Conservation (phyloP, 2,113 vertebrate genomes). For the Xiphophorus couchianus region DNA sequence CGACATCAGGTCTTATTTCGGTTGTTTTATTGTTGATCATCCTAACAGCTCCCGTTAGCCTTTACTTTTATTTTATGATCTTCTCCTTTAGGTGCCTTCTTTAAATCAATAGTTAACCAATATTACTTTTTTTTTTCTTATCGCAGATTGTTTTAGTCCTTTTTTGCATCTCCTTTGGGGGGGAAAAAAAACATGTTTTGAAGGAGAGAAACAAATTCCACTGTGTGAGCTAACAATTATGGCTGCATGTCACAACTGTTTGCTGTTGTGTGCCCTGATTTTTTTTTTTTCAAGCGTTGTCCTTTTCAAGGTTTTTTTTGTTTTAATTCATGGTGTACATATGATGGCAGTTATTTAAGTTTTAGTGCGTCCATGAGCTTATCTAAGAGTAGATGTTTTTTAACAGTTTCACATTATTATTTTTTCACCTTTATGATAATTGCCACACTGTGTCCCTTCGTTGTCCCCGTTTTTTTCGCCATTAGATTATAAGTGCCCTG, state of each 20-base stretch:
- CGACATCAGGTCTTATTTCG: slow-evolving; percentile 19
- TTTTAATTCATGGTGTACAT: slow-evolving; percentile 31
- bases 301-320: slow-evolving; percentile 22
- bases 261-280: slow-evolving; percentile 23
- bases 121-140: slow-evolving; percentile 21
- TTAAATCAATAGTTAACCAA: slow-evolving; percentile 35
- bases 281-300: slow-evolving; percentile 32
- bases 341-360: slow-evolving; percentile 50
- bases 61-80: slow-evolving; percentile 25
- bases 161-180: neutral
- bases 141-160: neutral
- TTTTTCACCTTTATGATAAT: neutral
- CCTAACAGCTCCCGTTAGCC: slow-evolving; percentile 24
- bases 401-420: neutral
- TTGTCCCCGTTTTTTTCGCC: slow-evolving; percentile 19
- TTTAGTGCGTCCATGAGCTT: slow-evolving; percentile 13
- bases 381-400: slow-evolving; percentile 11
- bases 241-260: slow-evolving; percentile 25
- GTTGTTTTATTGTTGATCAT: slow-evolving; percentile 12
- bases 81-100: slow-evolving; percentile 42
- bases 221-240: slow-evolving; percentile 36
- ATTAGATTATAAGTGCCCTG: slow-evolving; percentile 4
- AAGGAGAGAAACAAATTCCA: slow-evolving; percentile 32
- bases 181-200: slow-evolving; percentile 23
- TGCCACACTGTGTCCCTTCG: neutral